These are phyloP conservation scores for Teleopsis dalmanni DNA, from an alignment of 1,140 invertebrate genomes.

Conservation along the genomic window DNA sequence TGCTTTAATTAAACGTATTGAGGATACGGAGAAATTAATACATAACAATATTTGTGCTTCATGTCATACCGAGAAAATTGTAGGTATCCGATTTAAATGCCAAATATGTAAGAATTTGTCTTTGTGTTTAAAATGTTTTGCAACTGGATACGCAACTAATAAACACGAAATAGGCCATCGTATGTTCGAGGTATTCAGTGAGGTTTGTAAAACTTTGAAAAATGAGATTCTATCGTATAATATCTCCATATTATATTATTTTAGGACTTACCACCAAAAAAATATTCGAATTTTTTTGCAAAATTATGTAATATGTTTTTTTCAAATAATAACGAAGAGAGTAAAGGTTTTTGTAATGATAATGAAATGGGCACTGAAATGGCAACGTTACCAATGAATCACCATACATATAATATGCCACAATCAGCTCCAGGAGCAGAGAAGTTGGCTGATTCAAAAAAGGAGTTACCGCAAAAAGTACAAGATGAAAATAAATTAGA, in stretches of 20 bases:
- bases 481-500: background rate
- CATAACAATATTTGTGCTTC: constrained; percentile 32
- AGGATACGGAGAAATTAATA: constrained; percentile 35
- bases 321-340: constrained; percentile 23
- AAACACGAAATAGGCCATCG: constrained; percentile 32
- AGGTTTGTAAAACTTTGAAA: constrained; percentile 12
- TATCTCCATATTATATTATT: background rate
- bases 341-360: constrained; percentile 34
- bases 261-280: constrained; percentile 23
- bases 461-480: background rate
- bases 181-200: constrained; percentile 37
- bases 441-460: background rate
- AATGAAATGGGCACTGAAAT: constrained; percentile 18
- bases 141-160: constrained; percentile 20
- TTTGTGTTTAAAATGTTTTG: constrained; percentile 35
- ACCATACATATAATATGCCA: no score
- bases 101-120: constrained; percentile 35
- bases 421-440: background rate
- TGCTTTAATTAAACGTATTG: constrained; percentile 35
- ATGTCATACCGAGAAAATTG: constrained; percentile 29
- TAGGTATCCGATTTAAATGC: constrained; percentile 39
- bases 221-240: background rate
- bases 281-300: constrained; percentile 27
- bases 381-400: constrained; percentile 23
- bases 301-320: constrained; percentile 25